Evolutionary conservation across 1,140 invertebrate species (phyloP).

Genomic region (Temnothorax longispinosus): DNA sequence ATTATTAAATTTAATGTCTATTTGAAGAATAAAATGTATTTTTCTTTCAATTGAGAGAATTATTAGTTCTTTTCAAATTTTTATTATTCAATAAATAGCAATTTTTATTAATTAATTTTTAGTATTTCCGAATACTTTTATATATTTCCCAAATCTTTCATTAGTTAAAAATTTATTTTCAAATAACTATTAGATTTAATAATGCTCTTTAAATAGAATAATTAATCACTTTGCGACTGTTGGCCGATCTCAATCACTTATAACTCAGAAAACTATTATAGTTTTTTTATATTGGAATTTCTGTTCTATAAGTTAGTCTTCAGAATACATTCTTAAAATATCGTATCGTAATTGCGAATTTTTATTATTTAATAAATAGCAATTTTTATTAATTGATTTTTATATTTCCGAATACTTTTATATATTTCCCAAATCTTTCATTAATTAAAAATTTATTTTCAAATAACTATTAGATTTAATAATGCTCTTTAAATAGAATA

Average conservation of each 20-base stretch:
- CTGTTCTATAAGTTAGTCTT: not conserved
- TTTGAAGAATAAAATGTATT: not conserved
- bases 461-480: not conserved
- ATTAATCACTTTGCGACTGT: not conserved
- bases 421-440: not conserved
- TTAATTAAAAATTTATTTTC: not conserved
- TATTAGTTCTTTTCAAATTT: not conserved
- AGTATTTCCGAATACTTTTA: not conserved
- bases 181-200: not conserved
- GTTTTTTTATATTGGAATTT: not conserved
- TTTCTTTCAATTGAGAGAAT: not conserved
- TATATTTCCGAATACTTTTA: not conserved
- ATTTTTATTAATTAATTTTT: not conserved
- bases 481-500: not conserved
- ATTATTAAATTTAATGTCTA: not conserved
- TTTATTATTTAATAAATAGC: not conserved
- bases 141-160: not conserved
- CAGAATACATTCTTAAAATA: not conserved
- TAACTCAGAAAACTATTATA: not conserved
- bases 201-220: not conserved
- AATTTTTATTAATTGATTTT: not conserved
- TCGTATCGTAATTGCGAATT: no score
- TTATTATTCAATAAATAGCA: not conserved
- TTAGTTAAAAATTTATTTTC: not conserved
- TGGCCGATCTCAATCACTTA: not conserved